Base-by-base conservation (phyloP, 2,113 vertebrate species). In the Ranitomeya imitator region DNA sequence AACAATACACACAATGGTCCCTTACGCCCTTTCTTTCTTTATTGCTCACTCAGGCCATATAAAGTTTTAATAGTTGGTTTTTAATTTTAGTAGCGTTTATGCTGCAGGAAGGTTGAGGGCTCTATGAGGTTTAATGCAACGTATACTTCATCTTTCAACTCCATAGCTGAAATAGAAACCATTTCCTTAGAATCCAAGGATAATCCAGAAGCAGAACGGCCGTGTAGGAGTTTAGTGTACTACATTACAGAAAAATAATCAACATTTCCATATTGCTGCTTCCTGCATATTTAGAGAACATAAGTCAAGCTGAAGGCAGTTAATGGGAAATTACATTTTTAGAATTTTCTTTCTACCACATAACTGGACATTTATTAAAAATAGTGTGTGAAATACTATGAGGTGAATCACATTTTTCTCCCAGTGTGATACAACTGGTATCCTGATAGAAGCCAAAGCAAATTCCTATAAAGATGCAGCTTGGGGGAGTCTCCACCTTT, bases 11-110 rank as follows among this genome's bases (percentile, higher is more conserved):
- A 79, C 73, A 89, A 77, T 85, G 45, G 59, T 87, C 90, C 91
- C 83, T 90, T 85, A 0, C 63, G 15, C 57, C 8, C 74, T 90
- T 90, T 91, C 89, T 89, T 67, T 73, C 91, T 93, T 93, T 91
- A 94, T 92, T 88, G 65, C 88, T 93, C 93, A 91, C 54, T 65
- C 90, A 88, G 69, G 85, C 78, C 90, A 91, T 94, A 93, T 94
- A 94, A 95, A 90, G 90, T 93, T 89, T 89, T 95, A 94, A 93
- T 93, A 93, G 91, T 88, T 91, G 92, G 92, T 93, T 94, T 95
- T 93, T 94, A 92, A 94, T 95, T 95, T 95, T 95, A 95, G 94
- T 94, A 93, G 92, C 92, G 91, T 93, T 94, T 94, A 92, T 93
- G 88, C 91, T 94, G 88, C 83, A 91, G 55, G 67, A 93, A 94